Percentiles rank a stretch among this genome's conserved stretches.
phyloP scores from a whole-genome alignment of 2,888 invertebrate species.

The Brenthis ino region DNA sequence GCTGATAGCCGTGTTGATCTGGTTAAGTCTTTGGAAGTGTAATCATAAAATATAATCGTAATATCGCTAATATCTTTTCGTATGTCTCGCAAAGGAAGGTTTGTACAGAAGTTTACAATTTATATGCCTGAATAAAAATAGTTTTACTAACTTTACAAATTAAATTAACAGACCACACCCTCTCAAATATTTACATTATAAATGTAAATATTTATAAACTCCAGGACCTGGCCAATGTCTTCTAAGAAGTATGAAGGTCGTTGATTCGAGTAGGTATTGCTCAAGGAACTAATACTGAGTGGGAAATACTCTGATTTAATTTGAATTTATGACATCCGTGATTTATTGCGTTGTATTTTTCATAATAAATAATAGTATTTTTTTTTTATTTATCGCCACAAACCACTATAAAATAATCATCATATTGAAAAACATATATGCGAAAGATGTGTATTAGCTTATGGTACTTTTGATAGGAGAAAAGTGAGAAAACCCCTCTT shows the following conservation, averaged over 20 bases:
- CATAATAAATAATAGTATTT: not conserved
- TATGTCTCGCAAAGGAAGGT: no score
- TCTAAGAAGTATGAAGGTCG: conserved; percentile 35
- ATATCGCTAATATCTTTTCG: no score
- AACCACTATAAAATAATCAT: no score
- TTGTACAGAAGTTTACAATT: no score
- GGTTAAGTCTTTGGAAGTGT: no score
- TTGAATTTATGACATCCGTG: conserved; percentile 5
- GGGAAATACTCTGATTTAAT: conserved; percentile 31
- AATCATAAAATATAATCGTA: no score
- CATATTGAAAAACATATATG: no score
- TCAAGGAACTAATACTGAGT: conserved; percentile 21
- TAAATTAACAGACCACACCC: not conserved
- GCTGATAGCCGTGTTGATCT: no score
- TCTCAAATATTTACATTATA: conserved; percentile 6
- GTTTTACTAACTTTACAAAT: not conserved
- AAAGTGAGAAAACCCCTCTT: no score
- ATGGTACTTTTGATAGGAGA: no score
- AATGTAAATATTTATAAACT: conserved; percentile 17
- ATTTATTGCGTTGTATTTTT: conserved; percentile 1
- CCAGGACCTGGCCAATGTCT: conserved; percentile 31
- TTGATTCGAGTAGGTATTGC: conserved; percentile 13
- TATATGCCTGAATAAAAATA: not conserved
- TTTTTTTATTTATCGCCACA: no score
- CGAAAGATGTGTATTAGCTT: no score